Evolutionary conservation across 1,140 invertebrate genomes (phyloP).

Genomic region (Drosophila kurseongensis): DNA sequence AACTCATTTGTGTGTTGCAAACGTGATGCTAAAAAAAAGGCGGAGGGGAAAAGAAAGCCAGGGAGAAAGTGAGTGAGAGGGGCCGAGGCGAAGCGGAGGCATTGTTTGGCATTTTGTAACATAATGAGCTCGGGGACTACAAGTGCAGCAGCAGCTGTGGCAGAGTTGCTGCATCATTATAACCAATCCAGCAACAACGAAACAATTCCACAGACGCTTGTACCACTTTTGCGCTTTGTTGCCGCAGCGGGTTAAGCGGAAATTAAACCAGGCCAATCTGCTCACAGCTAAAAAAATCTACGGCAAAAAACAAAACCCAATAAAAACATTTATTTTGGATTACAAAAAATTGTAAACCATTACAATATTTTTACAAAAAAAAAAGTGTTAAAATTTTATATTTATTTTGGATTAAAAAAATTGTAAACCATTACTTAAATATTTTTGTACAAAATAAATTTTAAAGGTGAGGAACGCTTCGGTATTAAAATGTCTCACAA

Average conservation of each 20-base stretch:
- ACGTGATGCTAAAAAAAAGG: slow-evolving; percentile 26
- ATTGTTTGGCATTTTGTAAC: slow-evolving; percentile 83
- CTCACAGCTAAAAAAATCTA: slow-evolving; percentile 8
- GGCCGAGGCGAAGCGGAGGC: slow-evolving; percentile 25
- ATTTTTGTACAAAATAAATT: too few relatives aligned
- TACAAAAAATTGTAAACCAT: too few relatives aligned
- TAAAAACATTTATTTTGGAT: background rate
- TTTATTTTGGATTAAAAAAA: background rate
- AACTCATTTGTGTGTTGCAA: slow-evolving; percentile 68
- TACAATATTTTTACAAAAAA: too few relatives aligned
- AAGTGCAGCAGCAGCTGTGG: slow-evolving; percentile 59
- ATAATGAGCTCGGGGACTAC: slow-evolving; percentile 83
- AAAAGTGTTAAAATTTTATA: too few relatives aligned
- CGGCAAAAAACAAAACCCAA: background rate
- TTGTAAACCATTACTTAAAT: too few relatives aligned
- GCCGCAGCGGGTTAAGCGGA: slow-evolving; percentile 73
- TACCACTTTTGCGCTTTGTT: slow-evolving; percentile 82
- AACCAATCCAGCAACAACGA: slow-evolving; percentile 49
- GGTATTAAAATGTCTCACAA: too few relatives aligned
- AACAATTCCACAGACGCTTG: slow-evolving; percentile 79
- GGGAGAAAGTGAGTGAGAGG: slow-evolving; percentile 7
- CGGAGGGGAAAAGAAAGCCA: slow-evolving; percentile 6
- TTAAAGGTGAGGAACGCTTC: too few relatives aligned
- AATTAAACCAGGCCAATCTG: slow-evolving; percentile 79
- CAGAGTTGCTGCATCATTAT: slow-evolving; percentile 53